Evolutionary conservation across 1,140 invertebrate species (phyloP).

Genomic region (Dermatophagoides farinae): DNA sequence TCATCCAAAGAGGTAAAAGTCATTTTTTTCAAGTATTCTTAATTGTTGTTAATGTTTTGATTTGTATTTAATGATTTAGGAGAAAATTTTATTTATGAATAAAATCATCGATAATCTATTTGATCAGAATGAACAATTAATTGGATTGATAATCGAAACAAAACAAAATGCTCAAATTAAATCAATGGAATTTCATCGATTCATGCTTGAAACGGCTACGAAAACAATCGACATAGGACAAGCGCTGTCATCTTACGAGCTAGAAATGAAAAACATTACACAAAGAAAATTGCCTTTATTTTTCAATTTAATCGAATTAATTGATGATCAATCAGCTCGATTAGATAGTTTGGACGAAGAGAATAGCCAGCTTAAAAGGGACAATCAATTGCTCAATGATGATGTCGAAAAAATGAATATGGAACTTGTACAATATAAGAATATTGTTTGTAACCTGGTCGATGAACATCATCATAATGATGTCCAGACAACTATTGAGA

Average conservation of each 20-base stretch:
- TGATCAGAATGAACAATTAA: conserved; percentile 10
- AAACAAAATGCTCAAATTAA: conserved; percentile 3
- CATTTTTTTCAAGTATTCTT: neutral
- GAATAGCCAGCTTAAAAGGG: neutral
- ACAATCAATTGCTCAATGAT: neutral
- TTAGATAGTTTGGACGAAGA: neutral
- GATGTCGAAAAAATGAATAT: neutral
- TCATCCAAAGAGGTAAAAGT: neutral
- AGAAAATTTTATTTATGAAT: conserved; percentile 2
- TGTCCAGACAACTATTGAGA: no score
- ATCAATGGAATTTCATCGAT: neutral
- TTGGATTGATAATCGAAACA: conserved; percentile 6
- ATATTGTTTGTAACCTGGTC: neutral
- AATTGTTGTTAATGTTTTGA: neutral
- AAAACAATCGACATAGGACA: neutral
- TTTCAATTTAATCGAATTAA: neutral
- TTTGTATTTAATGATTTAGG: neutral
- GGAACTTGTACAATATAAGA: neutral
- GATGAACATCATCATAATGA: neutral
- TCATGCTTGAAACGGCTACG: neutral
- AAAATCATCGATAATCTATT: conserved; percentile 3
- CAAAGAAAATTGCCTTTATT: neutral
- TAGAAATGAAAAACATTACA: neutral
- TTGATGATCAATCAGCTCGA: neutral
- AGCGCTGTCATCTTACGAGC: conserved; percentile 7